Conservation (phyloP, 2,113 vertebrate genomes). For the Tragelaphus buxtoni region DNA sequence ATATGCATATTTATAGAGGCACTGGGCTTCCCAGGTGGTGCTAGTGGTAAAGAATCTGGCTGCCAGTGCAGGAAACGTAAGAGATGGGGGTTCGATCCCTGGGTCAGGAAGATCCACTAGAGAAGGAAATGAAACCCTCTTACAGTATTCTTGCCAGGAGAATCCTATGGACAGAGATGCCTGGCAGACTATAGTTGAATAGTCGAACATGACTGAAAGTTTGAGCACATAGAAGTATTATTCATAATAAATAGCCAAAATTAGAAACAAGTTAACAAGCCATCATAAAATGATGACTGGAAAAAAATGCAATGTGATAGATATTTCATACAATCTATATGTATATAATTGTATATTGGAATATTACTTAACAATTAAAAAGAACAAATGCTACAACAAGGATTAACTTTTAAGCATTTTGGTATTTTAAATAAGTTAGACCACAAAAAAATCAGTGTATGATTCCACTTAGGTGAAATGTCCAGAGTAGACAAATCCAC, state of each 20-base stretch:
- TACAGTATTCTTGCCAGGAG: not conserved
- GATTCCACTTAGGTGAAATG: not conserved
- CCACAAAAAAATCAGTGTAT: not conserved
- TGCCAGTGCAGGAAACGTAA: not conserved
- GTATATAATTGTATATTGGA: not conserved
- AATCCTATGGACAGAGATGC: not conserved
- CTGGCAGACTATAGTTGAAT: not conserved
- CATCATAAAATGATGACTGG: not conserved
- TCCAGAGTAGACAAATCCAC: not conserved
- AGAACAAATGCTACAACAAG: not conserved
- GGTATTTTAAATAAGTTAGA: not conserved
- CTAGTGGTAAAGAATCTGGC: not conserved
- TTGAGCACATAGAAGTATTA: not conserved
- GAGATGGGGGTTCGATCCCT: not conserved
- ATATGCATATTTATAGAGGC: not conserved
- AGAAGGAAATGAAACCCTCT: not conserved
- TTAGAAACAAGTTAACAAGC: not conserved
- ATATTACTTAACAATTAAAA: not conserved
- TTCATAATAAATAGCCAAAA: not conserved
- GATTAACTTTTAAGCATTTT: not conserved
- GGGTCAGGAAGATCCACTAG: not conserved
- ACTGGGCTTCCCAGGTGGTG: not conserved
- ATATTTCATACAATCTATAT: not conserved
- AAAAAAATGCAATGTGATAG: not conserved
- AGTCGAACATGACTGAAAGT: not conserved